Base-by-base conservation (phyloP, 2,113 vertebrate species). In the Oncorhynchus mykiss region DNA sequence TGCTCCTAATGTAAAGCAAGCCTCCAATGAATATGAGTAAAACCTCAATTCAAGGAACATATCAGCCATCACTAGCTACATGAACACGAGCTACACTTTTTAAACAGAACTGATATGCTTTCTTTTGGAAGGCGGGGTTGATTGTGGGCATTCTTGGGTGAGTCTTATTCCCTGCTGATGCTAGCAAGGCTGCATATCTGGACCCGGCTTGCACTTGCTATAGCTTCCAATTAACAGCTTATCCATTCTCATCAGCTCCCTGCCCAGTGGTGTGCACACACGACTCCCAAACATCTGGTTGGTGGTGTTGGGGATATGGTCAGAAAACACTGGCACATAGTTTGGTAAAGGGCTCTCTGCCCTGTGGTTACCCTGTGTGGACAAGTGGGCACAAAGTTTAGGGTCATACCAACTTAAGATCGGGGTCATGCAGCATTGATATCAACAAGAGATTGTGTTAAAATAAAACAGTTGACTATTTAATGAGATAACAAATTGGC, bases 251-350 rank as follows among this genome's bases (percentile, higher is more conserved):
- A 90, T 73, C 83, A 96, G 77, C 45, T 90, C 85, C 72, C 79
- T 91, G 8, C 94, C 95, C 77, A 93, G 86, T 0, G 94, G 86
- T 0, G 92, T 95, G 77, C 91, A 89, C 78, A 95, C 65, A 62
- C 93, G 90, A 81, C 93, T 97, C 67, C 94, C 94, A 34, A 91
- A 90, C 1, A 49, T 85, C 74, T 90, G 92, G 88, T 90, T 95
- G 5, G 75, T 82, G 0, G 92, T 95, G 73, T 83, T 95, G 77
- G 95, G 95, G 74, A 93, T 31, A 0, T 80, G 85, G 16, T 92
- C 90, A 0, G 94, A 95, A 78, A 93, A 94, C 77, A 92, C 59
- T 5, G 95, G 60, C 3, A 90, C 67, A 0, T 84, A 70, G 62
- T 80, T 88, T 12, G 93, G 93, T 34, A 93, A 74, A 71, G 86